Conservation (phyloP, 2,113 vertebrate species). For the Podarcis raffonei region DNA sequence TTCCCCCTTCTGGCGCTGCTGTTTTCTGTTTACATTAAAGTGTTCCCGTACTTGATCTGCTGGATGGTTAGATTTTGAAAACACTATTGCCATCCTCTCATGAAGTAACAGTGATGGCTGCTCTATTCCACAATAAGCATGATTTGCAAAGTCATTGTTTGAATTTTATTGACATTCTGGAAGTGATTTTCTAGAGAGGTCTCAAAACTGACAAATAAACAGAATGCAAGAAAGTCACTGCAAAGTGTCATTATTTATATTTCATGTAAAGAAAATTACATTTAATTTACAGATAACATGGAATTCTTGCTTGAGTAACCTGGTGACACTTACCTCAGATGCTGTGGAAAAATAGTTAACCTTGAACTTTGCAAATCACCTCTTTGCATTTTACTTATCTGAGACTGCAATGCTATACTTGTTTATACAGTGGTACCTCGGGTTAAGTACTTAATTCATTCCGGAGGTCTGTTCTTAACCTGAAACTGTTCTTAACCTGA, state of each 20-base stretch:
- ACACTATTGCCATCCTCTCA: background rate
- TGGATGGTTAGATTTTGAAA: background rate
- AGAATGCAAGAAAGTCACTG: background rate
- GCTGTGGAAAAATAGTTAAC: background rate
- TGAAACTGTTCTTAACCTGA: no score
- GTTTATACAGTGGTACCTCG: no score
- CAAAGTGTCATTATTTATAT: constrained; percentile 22
- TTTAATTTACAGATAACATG: background rate
- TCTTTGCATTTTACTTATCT: accelerated
- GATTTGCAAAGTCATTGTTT: background rate
- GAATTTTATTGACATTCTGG: constrained; percentile 6
- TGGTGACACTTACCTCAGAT: background rate
- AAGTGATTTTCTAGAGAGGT: background rate
- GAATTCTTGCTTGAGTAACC: background rate
- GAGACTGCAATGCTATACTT: background rate
- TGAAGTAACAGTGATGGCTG: background rate
- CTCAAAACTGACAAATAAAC: constrained; percentile 55
- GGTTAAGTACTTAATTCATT: no score
- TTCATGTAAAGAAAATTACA: background rate
- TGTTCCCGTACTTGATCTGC: background rate
- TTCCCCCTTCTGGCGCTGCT: background rate
- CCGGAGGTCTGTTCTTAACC: no score
- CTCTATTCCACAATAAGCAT: background rate
- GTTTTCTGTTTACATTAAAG: background rate
- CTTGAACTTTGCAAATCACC: background rate